Conservation (phyloP, 2,113 vertebrate species). For the Stegastes partitus region DNA sequence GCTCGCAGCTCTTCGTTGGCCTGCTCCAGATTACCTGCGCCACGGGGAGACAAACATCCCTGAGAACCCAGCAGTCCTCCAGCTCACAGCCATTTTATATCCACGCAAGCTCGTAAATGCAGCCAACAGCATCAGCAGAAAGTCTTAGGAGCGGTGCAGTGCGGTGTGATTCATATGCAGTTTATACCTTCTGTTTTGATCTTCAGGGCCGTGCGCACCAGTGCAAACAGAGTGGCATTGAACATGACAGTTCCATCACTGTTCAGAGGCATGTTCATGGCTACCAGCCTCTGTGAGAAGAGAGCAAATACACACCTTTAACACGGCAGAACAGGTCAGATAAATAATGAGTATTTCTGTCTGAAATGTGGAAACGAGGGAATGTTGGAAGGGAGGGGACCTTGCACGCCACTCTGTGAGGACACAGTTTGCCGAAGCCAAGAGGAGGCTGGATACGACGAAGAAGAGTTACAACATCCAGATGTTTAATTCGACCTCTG, state of each 20-base stretch:
- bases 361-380: background rate
- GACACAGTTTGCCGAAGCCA: constrained; percentile 97
- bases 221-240: constrained; percentile 97
- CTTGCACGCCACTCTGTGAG: constrained; percentile 99
- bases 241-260: constrained; percentile 99
- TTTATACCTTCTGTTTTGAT: constrained; percentile 98
- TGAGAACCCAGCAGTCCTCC: constrained; percentile 35
- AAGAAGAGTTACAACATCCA: constrained; percentile 96
- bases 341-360: background rate
- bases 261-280: constrained; percentile 99
- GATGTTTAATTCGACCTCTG: constrained; percentile 98
- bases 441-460: constrained; percentile 97
- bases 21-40: constrained; percentile 96
- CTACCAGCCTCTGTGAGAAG: constrained; percentile 92
- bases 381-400: constrained; percentile 71
- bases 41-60: constrained; percentile 23
- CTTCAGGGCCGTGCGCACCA: constrained; percentile 97
- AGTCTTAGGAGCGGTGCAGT: background rate
- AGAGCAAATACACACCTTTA: constrained; percentile 29
- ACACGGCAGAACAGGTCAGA: background rate
- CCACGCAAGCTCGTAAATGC: background rate
- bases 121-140: background rate
- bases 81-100: constrained; percentile 28
- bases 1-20: constrained; percentile 98
- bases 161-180: background rate